Evolutionary conservation across 2,888 invertebrate genomes (phyloP), one percentile per base, ranked within the genome.

Genomic region (Odontomyia ornata): DNA sequence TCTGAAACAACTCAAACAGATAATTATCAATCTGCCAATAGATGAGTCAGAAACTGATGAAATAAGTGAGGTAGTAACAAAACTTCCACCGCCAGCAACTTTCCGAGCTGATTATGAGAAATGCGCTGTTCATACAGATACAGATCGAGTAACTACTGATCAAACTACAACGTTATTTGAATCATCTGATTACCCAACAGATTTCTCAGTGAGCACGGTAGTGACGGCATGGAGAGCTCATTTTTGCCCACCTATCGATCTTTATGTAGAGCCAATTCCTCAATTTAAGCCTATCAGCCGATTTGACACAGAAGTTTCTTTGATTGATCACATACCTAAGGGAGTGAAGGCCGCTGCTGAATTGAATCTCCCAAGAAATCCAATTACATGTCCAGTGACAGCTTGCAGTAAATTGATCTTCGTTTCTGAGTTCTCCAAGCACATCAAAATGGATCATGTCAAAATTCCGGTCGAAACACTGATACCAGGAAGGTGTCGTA

Each of bases 361-460:
- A 11, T 47, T 84, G 0, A 81, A 82, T 9, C 80, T 84, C 4
- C 80, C 81, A 1, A 82, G 83, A 15, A 80, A 79, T 1, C 85
- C 85, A 1, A 80, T 84, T 1, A 78, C 79, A 9, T 85, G 85
- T 57, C 85, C 85, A 1, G 83, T 84, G 25, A 79, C 80, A 1
- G 76, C 80, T 0, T 86, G 86, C 60, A 75, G 76, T 18, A 64
- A 79, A 1, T 80, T 81, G 2, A 81, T 82, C 13, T 84, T 84
- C 69, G 80, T 85, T 0, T 84, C 85, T 0, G 84, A 85, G 28
- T 83, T 85, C 28, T 83, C 81, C 9, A 83, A 81, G 27, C 86
- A 86, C 77, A 77, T 85, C 0, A 80, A 81, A 1, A 78, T 82
- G 1, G 83, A 84, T 60, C 86, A 86, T 79, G 79, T 77, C 0